Evolutionary conservation across 2,888 invertebrate genomes (phyloP).

Genomic region (Eristalinus sepulchralis): DNA sequence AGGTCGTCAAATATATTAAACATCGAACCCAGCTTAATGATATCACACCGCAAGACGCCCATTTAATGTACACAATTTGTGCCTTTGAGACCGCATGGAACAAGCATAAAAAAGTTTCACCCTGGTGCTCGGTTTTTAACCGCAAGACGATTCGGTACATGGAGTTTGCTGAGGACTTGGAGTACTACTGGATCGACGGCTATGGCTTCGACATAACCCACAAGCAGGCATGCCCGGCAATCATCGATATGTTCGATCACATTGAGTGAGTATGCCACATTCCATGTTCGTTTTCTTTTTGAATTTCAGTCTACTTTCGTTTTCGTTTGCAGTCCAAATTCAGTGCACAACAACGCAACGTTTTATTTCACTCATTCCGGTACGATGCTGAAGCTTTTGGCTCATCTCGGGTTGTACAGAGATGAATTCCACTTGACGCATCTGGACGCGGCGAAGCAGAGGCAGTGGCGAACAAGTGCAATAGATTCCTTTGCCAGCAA

Average conservation of each 20-base stretch:
- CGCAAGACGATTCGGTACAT: conserved; percentile 83
- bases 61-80: conserved; percentile 88
- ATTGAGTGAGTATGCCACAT: conserved; percentile 83
- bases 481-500: conserved; percentile 92
- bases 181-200: conserved; percentile 91
- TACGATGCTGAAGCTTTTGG: conserved; percentile 88
- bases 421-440: conserved; percentile 85
- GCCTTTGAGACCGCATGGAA: conserved; percentile 92
- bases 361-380: conserved; percentile 93
- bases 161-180: conserved; percentile 89
- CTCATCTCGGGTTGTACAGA: conserved; percentile 87
- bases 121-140: conserved; percentile 90
- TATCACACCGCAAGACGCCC: conserved; percentile 83
- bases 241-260: conserved; percentile 86
- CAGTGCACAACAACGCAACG: conserved; percentile 81
- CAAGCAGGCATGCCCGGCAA: conserved; percentile 88
- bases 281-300: background rate
- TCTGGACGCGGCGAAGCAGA: conserved; percentile 81
- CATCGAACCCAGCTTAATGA: conserved; percentile 84
- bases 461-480: conserved; percentile 84
- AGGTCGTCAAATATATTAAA: conserved; percentile 81
- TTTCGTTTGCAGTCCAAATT: conserved; percentile 72
- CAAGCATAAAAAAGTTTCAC: conserved; percentile 83
- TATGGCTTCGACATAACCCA: conserved; percentile 89
- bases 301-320: background rate